Percentiles rank a stretch among this genome's conserved stretches.
phyloP scores from a whole-genome alignment of 2,113 vertebrate species.

The Garra rufa region DNA sequence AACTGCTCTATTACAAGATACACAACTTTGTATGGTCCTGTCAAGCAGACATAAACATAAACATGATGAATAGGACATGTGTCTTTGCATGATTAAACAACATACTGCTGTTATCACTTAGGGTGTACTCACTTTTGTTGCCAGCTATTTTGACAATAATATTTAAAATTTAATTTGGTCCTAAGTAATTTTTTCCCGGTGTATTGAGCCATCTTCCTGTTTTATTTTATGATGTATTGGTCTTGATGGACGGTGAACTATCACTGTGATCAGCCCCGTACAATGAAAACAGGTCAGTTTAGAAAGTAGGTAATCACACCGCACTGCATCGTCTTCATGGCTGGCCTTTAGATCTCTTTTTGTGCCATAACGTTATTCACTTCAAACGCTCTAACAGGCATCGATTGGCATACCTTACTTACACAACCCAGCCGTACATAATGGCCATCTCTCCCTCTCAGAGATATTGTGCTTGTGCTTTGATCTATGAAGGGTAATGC shows the following conservation, averaged over 20 bases:
- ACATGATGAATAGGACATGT: too few species aligned
- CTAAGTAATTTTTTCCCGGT: too few species aligned
- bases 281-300: background rate
- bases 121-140: too few species aligned
- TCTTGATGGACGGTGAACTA: background rate
- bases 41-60: too few species aligned
- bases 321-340: background rate
- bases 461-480: constrained; percentile 29
- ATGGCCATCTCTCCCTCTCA: constrained; percentile 14
- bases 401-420: constrained; percentile 40
- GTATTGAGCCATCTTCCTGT: too few species aligned
- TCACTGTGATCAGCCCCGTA: background rate
- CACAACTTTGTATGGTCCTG: too few species aligned
- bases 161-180: too few species aligned
- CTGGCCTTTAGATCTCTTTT: constrained; percentile 23
- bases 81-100: too few species aligned
- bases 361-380: constrained; percentile 26
- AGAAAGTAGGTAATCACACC: background rate
- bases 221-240: background rate
- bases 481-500: constrained; percentile 44
- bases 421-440: constrained; percentile 26
- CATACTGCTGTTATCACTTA: too few species aligned
- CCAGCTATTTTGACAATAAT: too few species aligned
- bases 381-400: constrained; percentile 27
- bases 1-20: too few species aligned